Evolutionary conservation across 1,140 invertebrate genomes (phyloP), one percentile per base, ranked within the genome.

Genomic region (Portunus trituberculatus): DNA sequence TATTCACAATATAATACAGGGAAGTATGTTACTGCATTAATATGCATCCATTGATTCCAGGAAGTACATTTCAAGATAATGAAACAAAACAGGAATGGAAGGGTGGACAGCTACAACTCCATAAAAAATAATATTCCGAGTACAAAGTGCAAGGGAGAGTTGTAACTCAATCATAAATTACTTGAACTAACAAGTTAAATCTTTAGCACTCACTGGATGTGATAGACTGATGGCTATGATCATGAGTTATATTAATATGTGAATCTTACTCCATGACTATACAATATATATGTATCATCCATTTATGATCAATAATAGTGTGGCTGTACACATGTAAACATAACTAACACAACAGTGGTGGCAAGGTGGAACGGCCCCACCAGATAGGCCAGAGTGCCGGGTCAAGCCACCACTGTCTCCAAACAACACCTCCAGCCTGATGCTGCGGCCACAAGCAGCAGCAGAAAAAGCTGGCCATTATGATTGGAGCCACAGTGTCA

Each of bases 1-100:
- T 96, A 96, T 96, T 96, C 95, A 96, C 95, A 96, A 96, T 96
- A 96, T 96, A 82, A 94, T 96, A 96, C 95, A 96, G 91, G 93
- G 95, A 95, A 94, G 93, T 95, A 93, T 95, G 91, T 95, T 95
- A 95, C 94, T 95, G 90, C 32, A 86, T 89, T 95, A 95, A 91
- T 95, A 95, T 95, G 89, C 94, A 95, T 95, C 94, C 94, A 95
- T 92, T 95, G 94, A 95, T 95, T 92, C 89, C 94, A 95, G 89
- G 94, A 95, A 91, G 87, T 95, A 95, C 94, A 95, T 95, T 95
- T 83, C 94, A 91, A 91, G 91, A 95, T 92, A 87, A 67, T 89
- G 93, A 92, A 95, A 95, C 94, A 91, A 92, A 95, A 95, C 67
- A 86, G 93, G 93, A 94, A 94, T 94, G 93, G 90, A 87, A 90